phyloP scores from a whole-genome alignment of 2,888 invertebrate species.

The Zelleria hepariella region DNA sequence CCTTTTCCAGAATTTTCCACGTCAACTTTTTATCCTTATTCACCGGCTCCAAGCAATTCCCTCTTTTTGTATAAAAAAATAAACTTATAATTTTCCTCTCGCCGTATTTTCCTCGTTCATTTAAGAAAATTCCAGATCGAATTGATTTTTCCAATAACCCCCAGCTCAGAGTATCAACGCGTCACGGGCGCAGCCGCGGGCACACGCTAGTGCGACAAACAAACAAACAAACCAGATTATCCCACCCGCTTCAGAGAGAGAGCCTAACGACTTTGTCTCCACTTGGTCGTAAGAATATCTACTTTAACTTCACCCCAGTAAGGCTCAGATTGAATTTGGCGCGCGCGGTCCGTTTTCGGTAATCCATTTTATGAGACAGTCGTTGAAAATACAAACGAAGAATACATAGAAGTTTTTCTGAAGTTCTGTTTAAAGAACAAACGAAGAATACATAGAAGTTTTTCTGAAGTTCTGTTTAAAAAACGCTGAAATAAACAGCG shows the following conservation, averaged over 20 bases:
- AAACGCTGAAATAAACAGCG: too few species aligned
- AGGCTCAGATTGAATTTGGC: not conserved
- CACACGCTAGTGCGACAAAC: conserved; percentile 12
- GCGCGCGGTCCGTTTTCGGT: not conserved
- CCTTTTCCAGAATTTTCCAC: too few species aligned
- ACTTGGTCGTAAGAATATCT: not conserved
- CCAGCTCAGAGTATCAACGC: not conserved
- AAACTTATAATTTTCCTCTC: not conserved
- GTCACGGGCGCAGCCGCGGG: not conserved
- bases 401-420: not conserved
- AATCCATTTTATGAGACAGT: not conserved
- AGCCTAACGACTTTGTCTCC: not conserved
- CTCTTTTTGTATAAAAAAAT: too few species aligned
- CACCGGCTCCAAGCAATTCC: too few species aligned
- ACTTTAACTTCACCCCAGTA: not conserved
- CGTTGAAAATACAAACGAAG: not conserved
- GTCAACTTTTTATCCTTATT: too few species aligned
- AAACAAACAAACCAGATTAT: conserved; percentile 23
- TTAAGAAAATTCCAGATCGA: not conserved
- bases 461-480: not conserved
- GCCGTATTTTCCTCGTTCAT: not conserved
- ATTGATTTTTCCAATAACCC: not conserved
- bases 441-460: not conserved
- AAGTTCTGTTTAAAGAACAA: not conserved
- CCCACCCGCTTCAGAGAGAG: conserved; percentile 11